Conservation (phyloP, 2,888 invertebrate species). For the Steinernema carpocapsae region DNA sequence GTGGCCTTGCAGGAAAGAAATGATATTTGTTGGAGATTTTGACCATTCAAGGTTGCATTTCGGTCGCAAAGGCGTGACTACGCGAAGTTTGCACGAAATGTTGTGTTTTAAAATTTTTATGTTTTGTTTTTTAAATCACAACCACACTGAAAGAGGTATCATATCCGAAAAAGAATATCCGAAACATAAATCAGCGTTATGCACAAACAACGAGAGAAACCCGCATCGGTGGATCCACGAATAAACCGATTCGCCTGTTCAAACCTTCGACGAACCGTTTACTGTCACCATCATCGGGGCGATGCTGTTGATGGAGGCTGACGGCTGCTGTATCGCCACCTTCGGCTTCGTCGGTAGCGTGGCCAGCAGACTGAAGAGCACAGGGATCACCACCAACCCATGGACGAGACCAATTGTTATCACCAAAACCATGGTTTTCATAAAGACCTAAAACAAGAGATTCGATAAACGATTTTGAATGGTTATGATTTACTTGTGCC, state of each 20-base stretch:
- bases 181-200: too few species aligned
- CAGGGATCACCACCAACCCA: conserved; percentile 66
- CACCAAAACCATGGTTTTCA: conserved; percentile 65
- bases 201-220: conserved; percentile 26
- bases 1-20: too few species aligned
- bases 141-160: conserved; percentile 5
- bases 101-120: background rate
- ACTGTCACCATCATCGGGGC: conserved; percentile 24
- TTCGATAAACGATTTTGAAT: conserved; percentile 3
- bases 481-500: conserved; percentile 54
- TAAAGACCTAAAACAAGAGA: conserved; percentile 56
- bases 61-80: too few species aligned
- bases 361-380: conserved; percentile 59
- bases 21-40: too few species aligned
- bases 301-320: conserved; percentile 22
- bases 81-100: too few species aligned
- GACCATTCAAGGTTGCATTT: too few species aligned
- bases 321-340: conserved; percentile 18
- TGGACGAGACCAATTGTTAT: conserved; percentile 65
- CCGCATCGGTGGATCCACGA: conserved; percentile 22
- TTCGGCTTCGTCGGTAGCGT: conserved; percentile 40
- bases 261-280: conserved; percentile 21
- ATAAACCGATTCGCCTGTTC: background rate
- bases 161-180: too few species aligned
- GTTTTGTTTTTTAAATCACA: background rate